A percentile compares a stretch with the other conserved stretches of the same genome.
Evolutionary conservation across 2,888 invertebrate genomes (phyloP).

Genomic region (Eurytoma adleriae): DNA sequence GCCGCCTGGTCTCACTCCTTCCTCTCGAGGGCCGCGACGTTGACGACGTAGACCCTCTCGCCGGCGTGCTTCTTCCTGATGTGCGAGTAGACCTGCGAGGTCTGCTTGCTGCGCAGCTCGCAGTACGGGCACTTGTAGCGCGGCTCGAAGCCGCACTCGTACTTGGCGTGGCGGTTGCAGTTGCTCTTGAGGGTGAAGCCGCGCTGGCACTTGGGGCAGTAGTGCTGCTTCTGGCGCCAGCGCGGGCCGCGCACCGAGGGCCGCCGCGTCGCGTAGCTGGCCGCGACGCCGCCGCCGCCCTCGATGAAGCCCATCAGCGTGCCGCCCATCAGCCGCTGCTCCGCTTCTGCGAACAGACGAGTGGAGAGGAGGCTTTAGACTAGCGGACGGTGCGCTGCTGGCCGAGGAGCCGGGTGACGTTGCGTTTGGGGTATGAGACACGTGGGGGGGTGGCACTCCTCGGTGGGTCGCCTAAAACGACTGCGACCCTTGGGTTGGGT

Average conservation of each 20-base stretch:
- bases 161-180: conserved; percentile 70
- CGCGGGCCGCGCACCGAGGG: conserved; percentile 38
- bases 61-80: conserved; percentile 66
- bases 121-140: conserved; percentile 73
- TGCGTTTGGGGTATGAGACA: too few relatives aligned
- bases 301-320: conserved; percentile 24
- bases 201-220: conserved; percentile 66
- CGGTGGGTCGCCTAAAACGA: background rate
- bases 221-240: conserved; percentile 59
- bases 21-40: conserved; percentile 16
- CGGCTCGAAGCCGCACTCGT: conserved; percentile 72
- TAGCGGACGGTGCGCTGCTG: too few relatives aligned
- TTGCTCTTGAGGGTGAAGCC: conserved; percentile 67
- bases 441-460: background rate
- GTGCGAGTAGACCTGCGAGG: conserved; percentile 67
- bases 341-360: conserved; percentile 41
- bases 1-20: background rate
- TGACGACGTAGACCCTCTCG: conserved; percentile 60
- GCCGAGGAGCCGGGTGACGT: too few relatives aligned
- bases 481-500: too few relatives aligned
- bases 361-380: background rate
- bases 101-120: conserved; percentile 65
- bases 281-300: background rate
- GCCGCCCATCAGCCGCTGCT: conserved; percentile 8
- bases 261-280: background rate